Evolutionary conservation across 2,113 vertebrate species (phyloP), one percentile per base, ranked within the genome.

Genomic region (Pelvicachromis taeniatus): DNA sequence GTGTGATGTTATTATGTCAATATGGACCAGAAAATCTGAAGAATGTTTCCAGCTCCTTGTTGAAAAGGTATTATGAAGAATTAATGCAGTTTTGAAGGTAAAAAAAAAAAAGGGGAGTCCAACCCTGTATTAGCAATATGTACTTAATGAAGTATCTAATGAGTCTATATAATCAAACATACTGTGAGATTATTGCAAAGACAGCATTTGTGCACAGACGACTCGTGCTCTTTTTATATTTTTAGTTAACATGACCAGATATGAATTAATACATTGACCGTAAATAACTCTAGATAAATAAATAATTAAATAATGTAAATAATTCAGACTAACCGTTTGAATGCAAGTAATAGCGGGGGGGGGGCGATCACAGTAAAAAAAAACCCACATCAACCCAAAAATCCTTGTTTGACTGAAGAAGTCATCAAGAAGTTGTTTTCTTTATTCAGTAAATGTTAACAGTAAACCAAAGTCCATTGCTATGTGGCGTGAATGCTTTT

Each of bases 211-310:
- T 80, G 40, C 31, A 56, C 40, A n/a, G 21, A 56, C 19, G 29
- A 14, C 9, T 78, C 7, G 29, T 29, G 4, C 2, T 4, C 9
- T 48, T 50, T 19, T 17, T 19, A 9, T 53, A 70, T n/a, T 4
- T 54, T 19, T 21, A 40, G 63, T 12, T 14, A 31, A 54, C 9
- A 3, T 16, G 14, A 56, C 19, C n/a, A 42, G 17, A 90, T 90
- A 87, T 91, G 75, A 84, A 87, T 89, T 35, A 54, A 59, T 26
- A 86, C 77, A 88, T 73, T 26, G 21, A 3, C 40, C 45, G 40
- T 29, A 85, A 85, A 84, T 75, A 82, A 33, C 17, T 3, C 9
- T 16, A 26, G 26, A 26, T 26, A 26, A 26, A 26, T 26, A 26
- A 2, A 26, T 26, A 26, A 26, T 26, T 26, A 26, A 26, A 26